phyloP scores from a whole-genome alignment of 37 sponge, comb jelly and placozoan species.

The Chondrosia reniformis region DNA sequence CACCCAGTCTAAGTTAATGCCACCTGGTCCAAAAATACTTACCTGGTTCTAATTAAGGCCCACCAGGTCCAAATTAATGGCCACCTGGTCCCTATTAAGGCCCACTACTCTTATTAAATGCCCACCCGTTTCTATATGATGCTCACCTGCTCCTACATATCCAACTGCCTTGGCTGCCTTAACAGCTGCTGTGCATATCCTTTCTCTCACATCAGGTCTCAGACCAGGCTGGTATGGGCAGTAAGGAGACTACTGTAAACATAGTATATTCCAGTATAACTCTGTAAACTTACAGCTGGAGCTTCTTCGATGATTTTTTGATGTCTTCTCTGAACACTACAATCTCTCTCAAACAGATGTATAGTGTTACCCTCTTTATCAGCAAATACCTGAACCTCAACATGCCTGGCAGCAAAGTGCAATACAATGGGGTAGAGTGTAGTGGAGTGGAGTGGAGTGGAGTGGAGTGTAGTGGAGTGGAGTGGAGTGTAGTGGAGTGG shows the following conservation, averaged over 20 bases:
- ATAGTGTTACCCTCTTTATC: conserved; percentile 87
- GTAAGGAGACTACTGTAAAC: too few species aligned
- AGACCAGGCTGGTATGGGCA: conserved; percentile 73
- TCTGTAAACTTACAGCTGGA: conserved; percentile 70
- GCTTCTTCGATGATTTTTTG: conserved; percentile 99
- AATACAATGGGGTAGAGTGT: background rate
- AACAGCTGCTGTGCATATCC: conserved; percentile 82
- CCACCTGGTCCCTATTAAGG: too few species aligned
- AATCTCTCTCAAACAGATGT: conserved; percentile 92
- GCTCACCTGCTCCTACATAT: conserved; percentile 88
- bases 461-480: background rate
- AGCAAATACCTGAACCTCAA: conserved; percentile 94
- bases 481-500: conserved; percentile 2
- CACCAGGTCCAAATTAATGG: too few species aligned
- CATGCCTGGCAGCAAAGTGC: conserved; percentile 60
- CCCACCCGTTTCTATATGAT: too few species aligned
- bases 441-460: background rate
- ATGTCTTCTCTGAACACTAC: conserved; percentile 92
- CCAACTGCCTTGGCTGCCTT: conserved; percentile 93
- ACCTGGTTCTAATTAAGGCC: too few species aligned
- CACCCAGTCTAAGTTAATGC: too few species aligned
- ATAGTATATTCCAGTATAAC: too few species aligned
- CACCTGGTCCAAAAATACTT: too few species aligned
- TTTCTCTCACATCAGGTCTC: conserved; percentile 42
- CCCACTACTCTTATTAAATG: too few species aligned